Percentiles rank a stretch among this genome's conserved stretches.
phyloP scores from a whole-genome alignment of 1,140 invertebrate genomes.

The Pissodes strobi region DNA sequence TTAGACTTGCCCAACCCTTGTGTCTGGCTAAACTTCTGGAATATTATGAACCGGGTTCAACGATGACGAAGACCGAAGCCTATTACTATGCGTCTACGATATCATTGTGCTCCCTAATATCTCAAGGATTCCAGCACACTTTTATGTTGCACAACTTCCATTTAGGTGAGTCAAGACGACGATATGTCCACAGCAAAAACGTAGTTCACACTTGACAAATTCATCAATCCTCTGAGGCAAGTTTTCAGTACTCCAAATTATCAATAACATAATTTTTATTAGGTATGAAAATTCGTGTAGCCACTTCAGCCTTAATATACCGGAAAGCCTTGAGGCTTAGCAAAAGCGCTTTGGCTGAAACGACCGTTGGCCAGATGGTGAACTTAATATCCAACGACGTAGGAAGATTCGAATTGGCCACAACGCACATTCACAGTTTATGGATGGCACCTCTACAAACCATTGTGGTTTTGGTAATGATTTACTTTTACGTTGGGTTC shows the following conservation, averaged over 20 bases:
- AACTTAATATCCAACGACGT: conserved; percentile 87
- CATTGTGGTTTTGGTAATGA: conserved; percentile 70
- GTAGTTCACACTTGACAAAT: conserved; percentile 44
- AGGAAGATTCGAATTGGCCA: conserved; percentile 69
- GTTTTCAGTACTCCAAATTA: conserved; percentile 54
- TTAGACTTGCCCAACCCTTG: conserved; percentile 57
- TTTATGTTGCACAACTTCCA: conserved; percentile 74
- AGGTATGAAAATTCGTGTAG: conserved; percentile 76
- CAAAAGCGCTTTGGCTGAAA: conserved; percentile 73
- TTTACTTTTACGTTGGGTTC: conserved; percentile 73
- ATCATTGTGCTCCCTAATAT: conserved; percentile 66
- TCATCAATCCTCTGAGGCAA: conserved; percentile 47
- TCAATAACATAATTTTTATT: conserved; percentile 47
- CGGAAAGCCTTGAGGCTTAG: conserved; percentile 75
- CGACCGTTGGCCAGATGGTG: conserved; percentile 81
- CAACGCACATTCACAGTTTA: conserved; percentile 68
- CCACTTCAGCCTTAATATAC: conserved; percentile 80
- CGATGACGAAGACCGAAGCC: conserved; percentile 57
- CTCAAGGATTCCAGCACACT: conserved; percentile 73
- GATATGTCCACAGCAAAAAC: too few species aligned
- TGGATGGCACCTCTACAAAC: conserved; percentile 78
- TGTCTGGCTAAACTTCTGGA: conserved; percentile 34
- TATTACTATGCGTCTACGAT: conserved; percentile 73
- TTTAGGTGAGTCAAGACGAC: conserved; percentile 55
- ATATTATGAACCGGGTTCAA: conserved; percentile 32